Evolutionary conservation across 2,888 invertebrate species (phyloP).

Genomic region (Syrphus vitripennis): DNA sequence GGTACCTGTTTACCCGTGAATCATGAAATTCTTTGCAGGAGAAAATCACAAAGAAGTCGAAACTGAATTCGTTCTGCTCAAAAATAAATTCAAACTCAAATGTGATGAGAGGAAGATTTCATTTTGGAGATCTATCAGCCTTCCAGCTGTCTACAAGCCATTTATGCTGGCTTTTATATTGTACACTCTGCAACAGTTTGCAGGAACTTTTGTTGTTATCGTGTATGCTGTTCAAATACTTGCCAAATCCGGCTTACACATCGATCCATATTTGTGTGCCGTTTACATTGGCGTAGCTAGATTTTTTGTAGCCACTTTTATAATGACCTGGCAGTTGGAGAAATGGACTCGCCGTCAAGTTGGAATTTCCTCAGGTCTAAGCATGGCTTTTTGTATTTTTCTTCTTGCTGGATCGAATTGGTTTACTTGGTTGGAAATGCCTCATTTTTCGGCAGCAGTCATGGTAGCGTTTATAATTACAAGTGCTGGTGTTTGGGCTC

Average conservation of each 20-base stretch:
- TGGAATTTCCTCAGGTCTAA: slow-evolving; percentile 85
- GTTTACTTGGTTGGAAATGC: slow-evolving; percentile 75
- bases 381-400: slow-evolving; percentile 84
- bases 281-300: slow-evolving; percentile 85
- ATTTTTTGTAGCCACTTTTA: slow-evolving; percentile 83
- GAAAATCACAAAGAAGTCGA: slow-evolving; percentile 76
- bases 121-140: slow-evolving; percentile 74
- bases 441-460: slow-evolving; percentile 76
- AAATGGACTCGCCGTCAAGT: slow-evolving; percentile 83
- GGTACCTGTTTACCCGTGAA: not conserved
- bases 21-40: slow-evolving; percentile 69
- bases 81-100: slow-evolving; percentile 74
- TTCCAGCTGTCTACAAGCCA: slow-evolving; percentile 80
- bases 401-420: slow-evolving; percentile 82
- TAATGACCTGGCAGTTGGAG: slow-evolving; percentile 85
- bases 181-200: slow-evolving; percentile 86
- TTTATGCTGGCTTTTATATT: slow-evolving; percentile 83
- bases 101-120: slow-evolving; percentile 74
- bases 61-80: slow-evolving; percentile 75
- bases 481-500: slow-evolving; percentile 83
- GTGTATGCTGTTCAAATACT: slow-evolving; percentile 88
- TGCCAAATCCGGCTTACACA: slow-evolving; percentile 83
- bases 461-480: slow-evolving; percentile 80
- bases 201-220: slow-evolving; percentile 87
- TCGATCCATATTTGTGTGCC: slow-evolving; percentile 86